Evolutionary conservation across 2,113 vertebrate species (phyloP).

Genomic region (Dromas ardeola): DNA sequence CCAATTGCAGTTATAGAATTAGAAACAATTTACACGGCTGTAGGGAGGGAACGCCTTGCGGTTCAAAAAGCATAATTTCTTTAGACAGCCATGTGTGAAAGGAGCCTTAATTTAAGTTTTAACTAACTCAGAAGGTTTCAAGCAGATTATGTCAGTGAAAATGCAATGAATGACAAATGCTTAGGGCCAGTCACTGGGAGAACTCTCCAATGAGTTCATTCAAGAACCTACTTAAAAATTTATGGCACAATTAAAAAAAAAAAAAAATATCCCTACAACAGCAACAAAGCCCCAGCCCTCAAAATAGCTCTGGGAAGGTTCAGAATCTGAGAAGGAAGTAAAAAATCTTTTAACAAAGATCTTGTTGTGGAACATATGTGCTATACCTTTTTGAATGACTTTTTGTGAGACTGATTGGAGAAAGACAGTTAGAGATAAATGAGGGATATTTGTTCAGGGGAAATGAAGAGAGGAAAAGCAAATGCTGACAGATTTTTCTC

Average conservation of each 20-base stretch:
- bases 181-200: background rate
- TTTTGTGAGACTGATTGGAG: background rate
- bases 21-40: background rate
- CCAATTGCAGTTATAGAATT: background rate
- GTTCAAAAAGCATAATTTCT: background rate
- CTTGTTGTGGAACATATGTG: background rate
- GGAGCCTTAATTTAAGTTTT: background rate
- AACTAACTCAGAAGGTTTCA: background rate
- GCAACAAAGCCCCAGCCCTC: background rate
- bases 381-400: background rate
- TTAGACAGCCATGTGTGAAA: background rate
- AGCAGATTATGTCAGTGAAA: background rate
- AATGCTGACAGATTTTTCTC: background rate
- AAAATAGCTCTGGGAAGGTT: background rate
- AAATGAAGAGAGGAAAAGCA: constrained; percentile 11
- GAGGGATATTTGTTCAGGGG: constrained; percentile 8
- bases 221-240: background rate
- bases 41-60: background rate
- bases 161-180: background rate
- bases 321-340: background rate
- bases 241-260: background rate
- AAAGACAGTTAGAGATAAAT: constrained; percentile 18
- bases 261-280: background rate
- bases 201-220: background rate
- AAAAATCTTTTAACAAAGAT: background rate